Base-by-base conservation (phyloP, 1,140 invertebrate genomes). In the Drosophila arizonae region DNA sequence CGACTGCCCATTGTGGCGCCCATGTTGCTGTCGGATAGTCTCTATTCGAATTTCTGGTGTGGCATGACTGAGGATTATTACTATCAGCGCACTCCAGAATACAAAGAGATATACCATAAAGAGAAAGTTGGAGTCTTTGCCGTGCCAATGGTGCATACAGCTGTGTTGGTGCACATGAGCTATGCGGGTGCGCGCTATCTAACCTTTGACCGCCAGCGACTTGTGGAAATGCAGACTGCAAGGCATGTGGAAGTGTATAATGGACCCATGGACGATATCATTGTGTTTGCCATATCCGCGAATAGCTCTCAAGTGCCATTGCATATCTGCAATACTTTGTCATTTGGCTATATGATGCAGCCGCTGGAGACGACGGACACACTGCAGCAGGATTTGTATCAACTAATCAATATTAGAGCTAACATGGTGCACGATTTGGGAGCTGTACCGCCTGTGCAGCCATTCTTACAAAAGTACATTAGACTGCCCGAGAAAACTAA, bases 41-140 rank as follows among this genome's bases (percentile, higher is more conserved):
- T 97, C 30, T 99, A 99, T 92, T 98, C 97, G 15, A 99, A 99
- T 92, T 99, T 98, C 92, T 99, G 98, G 98, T 94, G 96, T 80
- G 98, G 96, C 10, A 98, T 99, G 96, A 95, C 95, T 1, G 92
- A 95, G 4, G 93, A 97, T 69, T 98, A 96, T 91, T 99, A 98
- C 91, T 99, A 99, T 90, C 91, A 94, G 55, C 93, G 97, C 90
- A 97, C 97, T 0, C 95, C 97, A 9, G 95, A 96, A 60, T 99
- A 99, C 86, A 94, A 95, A 77, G 94, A 95, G 1, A 97, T 99
- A 48, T 92, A 98, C 51, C 94, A 95, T 67, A 90, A 94, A 13
- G 93, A 97, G 75, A 94, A 94, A 52, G 87, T 91, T 2, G 98
- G 97, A 1, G 96, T 96, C 88, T 96, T 96, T 85, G 61, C 93